Conservation (phyloP, 2,797 vertebrate species). For the Loriculus beryllinus region DNA sequence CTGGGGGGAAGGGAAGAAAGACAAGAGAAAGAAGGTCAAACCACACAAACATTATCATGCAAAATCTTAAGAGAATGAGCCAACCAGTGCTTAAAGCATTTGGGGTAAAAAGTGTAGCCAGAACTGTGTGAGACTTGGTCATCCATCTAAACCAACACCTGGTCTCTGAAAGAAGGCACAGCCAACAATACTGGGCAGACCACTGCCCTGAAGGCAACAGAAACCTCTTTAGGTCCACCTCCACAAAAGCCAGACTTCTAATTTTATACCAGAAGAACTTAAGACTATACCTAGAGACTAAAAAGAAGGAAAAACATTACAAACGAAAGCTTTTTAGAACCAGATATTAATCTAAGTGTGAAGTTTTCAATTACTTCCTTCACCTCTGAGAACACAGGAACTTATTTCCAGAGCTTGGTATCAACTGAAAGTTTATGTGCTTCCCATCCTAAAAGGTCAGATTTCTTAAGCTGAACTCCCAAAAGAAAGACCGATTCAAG, state of each 20-base stretch:
- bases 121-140: not conserved
- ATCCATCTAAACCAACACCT: not conserved
- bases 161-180: not conserved
- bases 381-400: not conserved
- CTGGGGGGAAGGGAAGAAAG: not conserved
- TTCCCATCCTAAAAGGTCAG: not conserved
- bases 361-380: not conserved
- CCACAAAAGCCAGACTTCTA: not conserved
- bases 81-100: not conserved
- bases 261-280: not conserved
- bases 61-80: not conserved
- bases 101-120: not conserved
- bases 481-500: not conserved
- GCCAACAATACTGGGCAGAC: not conserved
- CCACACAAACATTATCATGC: not conserved
- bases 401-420: not conserved
- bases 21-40: not conserved
- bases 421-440: rapidly evolving
- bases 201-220: not conserved
- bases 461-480: not conserved
- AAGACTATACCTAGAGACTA: not conserved
- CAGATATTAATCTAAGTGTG: not conserved
- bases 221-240: not conserved
- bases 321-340: not conserved
- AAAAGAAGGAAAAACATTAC: not conserved